phyloP scores from a whole-genome alignment of 2,888 invertebrate genomes.

The Cepaea hortensis region DNA sequence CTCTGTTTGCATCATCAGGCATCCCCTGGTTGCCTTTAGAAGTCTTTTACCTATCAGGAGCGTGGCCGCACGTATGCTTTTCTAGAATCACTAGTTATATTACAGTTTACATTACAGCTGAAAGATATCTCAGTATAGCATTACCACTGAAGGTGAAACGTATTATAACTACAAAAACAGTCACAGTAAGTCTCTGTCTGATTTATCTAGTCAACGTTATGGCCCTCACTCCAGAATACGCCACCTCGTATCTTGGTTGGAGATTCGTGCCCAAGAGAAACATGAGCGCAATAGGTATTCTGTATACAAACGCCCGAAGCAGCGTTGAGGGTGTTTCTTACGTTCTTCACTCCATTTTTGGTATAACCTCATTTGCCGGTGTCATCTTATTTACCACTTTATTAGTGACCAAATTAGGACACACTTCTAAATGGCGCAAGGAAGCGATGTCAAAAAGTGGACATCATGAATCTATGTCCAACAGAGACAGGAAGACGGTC shows the following conservation, averaged over 20 bases:
- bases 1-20: neutral
- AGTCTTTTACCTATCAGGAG: neutral
- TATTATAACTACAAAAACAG: neutral
- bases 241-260: neutral
- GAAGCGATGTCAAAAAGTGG: neutral
- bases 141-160: conserved; percentile 21
- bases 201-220: neutral
- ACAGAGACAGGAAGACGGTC: neutral
- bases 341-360: neutral
- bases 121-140: conserved; percentile 18
- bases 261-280: neutral
- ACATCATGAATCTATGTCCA: neutral
- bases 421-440: neutral
- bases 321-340: neutral
- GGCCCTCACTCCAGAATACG: neutral
- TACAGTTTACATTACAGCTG: conserved; percentile 26
- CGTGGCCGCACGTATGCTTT: conserved; percentile 10
- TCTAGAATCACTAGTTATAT: conserved; percentile 24
- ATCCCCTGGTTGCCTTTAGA: neutral
- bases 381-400: conserved; percentile 5
- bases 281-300: neutral
- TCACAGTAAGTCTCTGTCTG: neutral
- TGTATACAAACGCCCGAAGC: neutral
- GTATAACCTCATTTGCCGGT: neutral
- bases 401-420: neutral